Conservation (phyloP, 1,140 invertebrate species). For the Drosophila biarmipes region DNA sequence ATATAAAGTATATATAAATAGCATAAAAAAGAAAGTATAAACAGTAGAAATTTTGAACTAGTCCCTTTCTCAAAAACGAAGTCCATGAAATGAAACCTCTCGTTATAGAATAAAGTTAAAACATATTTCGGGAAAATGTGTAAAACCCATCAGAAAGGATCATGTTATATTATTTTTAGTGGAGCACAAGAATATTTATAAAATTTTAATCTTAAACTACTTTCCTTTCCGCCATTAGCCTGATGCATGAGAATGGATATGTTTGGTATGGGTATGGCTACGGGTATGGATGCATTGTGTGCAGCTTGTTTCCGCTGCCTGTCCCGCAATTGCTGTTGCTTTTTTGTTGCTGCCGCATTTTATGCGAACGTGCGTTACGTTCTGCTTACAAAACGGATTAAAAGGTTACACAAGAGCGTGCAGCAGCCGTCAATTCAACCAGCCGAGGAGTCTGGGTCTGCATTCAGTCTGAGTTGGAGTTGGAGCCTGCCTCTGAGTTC, state of each 20-base stretch:
- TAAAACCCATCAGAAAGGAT: too few species aligned
- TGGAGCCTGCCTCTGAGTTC: conserved; percentile 12
- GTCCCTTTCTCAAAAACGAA: too few species aligned
- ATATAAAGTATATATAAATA: too few species aligned
- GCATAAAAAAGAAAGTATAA: too few species aligned
- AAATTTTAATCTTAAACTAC: background rate
- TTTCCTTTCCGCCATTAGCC: background rate
- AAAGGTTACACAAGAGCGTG: conserved; percentile 82
- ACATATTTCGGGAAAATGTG: too few species aligned
- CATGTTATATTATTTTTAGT: too few species aligned
- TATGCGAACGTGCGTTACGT: conserved; percentile 78
- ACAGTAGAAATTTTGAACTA: too few species aligned
- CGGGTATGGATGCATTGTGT: conserved; percentile 64
- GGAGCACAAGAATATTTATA: too few species aligned
- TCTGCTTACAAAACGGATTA: conserved; percentile 84
- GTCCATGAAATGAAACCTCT: too few species aligned
- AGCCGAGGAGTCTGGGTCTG: conserved; percentile 13
- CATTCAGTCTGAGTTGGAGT: conserved; percentile 7
- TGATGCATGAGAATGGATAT: conserved; percentile 31
- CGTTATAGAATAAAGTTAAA: too few species aligned
- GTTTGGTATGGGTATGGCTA: conserved; percentile 12
- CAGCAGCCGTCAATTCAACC: conserved; percentile 54
- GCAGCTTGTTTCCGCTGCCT: conserved; percentile 64
- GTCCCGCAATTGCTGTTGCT: conserved; percentile 32
- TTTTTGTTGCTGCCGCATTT: conserved; percentile 44